phyloP scores from a whole-genome alignment of 2,113 vertebrate species.

The Daubentonia madagascariensis region DNA sequence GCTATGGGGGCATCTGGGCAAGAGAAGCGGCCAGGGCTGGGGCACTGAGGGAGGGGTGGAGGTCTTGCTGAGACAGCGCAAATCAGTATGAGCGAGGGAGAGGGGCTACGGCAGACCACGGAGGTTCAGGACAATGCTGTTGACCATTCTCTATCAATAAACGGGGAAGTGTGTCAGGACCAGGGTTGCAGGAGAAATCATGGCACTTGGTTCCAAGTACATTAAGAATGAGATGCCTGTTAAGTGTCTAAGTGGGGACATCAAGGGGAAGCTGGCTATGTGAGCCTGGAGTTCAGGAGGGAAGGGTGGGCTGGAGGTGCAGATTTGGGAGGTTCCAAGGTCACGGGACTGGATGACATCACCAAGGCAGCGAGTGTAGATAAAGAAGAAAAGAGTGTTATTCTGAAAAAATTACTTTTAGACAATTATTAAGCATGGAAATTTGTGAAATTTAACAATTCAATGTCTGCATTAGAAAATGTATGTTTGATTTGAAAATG shows the following conservation, averaged over 20 bases:
- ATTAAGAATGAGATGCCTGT: not conserved
- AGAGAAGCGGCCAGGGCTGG: not conserved
- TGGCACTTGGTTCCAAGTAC: not conserved
- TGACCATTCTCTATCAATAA: not conserved
- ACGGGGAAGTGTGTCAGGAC: no score
- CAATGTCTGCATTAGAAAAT: not conserved
- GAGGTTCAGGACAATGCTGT: not conserved
- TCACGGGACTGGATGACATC: not conserved
- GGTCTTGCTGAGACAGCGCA: no score
- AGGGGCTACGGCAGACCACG: not conserved
- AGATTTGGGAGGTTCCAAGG: not conserved
- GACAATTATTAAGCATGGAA: not conserved
- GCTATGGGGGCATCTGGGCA: not conserved
- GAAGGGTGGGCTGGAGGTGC: no score
- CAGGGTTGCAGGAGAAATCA: no score
- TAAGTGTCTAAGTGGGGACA: not conserved
- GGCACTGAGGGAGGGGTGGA: not conserved
- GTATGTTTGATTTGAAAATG: not conserved
- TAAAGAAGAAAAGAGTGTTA: not conserved
- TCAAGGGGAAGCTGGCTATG: no score
- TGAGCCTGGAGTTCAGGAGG: not conserved
- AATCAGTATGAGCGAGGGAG: rapidly evolving
- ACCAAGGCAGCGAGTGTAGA: not conserved
- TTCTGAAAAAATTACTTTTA: not conserved
- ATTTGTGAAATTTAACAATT: conserved; percentile 6